These are phyloP conservation scores for Tinamus guttatus DNA, from an alignment of 2,113 vertebrate genomes.

Conservation along the genomic window DNA sequence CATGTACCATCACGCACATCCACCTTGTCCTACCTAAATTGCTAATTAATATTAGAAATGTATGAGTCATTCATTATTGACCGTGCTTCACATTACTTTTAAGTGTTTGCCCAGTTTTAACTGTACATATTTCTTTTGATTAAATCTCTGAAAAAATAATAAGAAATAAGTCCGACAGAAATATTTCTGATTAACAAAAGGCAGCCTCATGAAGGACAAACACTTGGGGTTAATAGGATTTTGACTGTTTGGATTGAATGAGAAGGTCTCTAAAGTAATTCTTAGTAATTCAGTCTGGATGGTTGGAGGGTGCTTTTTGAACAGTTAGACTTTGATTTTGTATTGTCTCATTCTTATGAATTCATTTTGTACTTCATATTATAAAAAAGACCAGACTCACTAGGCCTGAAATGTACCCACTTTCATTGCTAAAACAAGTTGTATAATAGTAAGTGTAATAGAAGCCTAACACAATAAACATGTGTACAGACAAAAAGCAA, in stretches of 20 bases:
- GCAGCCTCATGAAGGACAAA: neutral
- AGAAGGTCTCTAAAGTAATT: neutral
- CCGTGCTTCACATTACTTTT: neutral
- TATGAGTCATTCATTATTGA: neutral
- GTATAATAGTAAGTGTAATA: neutral
- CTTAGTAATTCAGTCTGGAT: neutral
- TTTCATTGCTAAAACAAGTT: neutral
- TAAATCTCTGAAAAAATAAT: conserved; percentile 19
- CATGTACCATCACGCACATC: neutral
- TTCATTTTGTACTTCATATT: neutral
- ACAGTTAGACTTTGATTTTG: neutral
- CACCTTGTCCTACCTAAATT: neutral
- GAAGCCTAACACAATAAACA: neutral
- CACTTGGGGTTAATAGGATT: neutral
- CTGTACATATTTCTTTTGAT: neutral
- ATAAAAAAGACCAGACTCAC: neutral
- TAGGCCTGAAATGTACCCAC: neutral
- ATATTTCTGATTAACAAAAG: conserved; percentile 19
- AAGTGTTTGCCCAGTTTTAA: conserved; percentile 26
- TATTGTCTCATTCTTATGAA: neutral
- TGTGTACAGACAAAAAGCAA: neutral
- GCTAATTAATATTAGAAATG: conserved; percentile 17
- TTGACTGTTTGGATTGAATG: neutral
- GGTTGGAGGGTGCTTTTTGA: neutral
- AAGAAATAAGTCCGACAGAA: neutral